Evolutionary conservation across 2,888 invertebrate genomes (phyloP).

Genomic region (Tetramorium bicarinatum): DNA sequence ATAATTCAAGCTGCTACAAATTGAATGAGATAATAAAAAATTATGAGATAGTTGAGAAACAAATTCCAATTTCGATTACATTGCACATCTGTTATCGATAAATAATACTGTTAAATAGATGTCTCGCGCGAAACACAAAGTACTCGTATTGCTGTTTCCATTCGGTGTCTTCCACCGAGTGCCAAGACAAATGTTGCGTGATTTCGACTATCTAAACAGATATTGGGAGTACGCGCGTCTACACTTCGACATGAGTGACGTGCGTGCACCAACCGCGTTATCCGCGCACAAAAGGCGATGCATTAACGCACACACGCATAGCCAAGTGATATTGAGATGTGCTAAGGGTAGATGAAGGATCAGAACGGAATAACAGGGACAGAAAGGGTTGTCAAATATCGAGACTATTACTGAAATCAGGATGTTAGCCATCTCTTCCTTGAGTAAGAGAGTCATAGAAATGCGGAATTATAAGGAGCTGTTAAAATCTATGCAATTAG

Average conservation of each 20-base stretch:
- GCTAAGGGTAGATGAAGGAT: constrained; percentile 62
- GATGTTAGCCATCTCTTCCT: not conserved
- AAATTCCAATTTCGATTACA: constrained; percentile 73
- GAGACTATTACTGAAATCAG: constrained; percentile 10
- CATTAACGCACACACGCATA: constrained; percentile 67
- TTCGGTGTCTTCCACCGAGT: constrained; percentile 48
- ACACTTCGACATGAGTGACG: constrained; percentile 28
- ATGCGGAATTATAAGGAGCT: not conserved
- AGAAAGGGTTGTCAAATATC: constrained; percentile 24
- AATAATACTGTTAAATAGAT: constrained; percentile 26
- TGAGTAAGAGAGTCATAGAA: not conserved
- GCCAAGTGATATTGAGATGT: constrained; percentile 65
- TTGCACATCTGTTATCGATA: constrained; percentile 38
- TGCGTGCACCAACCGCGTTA: constrained; percentile 36
- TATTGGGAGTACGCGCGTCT: constrained; percentile 29
- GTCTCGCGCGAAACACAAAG: constrained; percentile 67
- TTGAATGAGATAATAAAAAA: not conserved
- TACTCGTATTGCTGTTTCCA: constrained; percentile 25
- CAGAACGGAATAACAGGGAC: constrained; percentile 48
- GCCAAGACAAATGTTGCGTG: constrained; percentile 65
- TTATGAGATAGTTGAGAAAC: constrained; percentile 55
- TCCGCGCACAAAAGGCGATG: constrained; percentile 62
- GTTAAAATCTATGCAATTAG: not conserved
- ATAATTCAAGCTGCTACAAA: not conserved
- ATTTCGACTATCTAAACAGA: constrained; percentile 62